Conservation (phyloP, 2,888 invertebrate genomes). For the Tanypteryx hageni region DNA sequence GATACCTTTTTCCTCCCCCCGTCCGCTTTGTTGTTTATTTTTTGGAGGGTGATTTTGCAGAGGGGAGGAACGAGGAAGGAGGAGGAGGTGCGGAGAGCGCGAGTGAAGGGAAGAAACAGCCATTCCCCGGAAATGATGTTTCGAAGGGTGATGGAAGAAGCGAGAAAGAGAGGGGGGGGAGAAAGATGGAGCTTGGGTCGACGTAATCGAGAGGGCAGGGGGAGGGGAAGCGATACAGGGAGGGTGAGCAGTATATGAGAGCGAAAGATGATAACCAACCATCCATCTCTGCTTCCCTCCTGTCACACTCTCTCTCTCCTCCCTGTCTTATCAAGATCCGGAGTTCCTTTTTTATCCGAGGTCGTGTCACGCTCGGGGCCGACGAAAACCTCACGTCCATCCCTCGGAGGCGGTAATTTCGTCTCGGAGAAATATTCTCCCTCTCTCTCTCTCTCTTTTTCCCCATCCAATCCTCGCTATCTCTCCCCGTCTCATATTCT, state of each 20-base stretch:
- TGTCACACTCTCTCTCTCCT: not conserved
- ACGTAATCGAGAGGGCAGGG: not conserved
- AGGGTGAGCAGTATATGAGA: not conserved
- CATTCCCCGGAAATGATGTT: slow-evolving; percentile 48
- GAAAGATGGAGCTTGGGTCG: not conserved
- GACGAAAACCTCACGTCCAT: slow-evolving; percentile 55
- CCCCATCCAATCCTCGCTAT: not conserved
- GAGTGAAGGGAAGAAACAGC: not conserved
- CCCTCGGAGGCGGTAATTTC: slow-evolving; percentile 41
- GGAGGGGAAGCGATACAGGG: not conserved
- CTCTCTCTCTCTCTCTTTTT: not conserved
- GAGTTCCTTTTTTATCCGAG: not conserved
- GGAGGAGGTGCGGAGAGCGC: not conserved
- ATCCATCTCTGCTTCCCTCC: slow-evolving; percentile 18
- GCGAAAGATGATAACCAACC: slow-evolving; percentile 55
- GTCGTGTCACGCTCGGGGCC: slow-evolving; percentile 39
- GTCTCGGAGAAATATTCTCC: slow-evolving; percentile 43
- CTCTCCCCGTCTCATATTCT: not conserved
- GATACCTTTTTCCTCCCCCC: no score
- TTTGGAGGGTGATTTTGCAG: not conserved
- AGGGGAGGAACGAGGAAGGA: not conserved
- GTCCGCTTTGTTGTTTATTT: no score
- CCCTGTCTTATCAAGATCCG: slow-evolving; percentile 39
- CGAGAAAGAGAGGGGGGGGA: not conserved
- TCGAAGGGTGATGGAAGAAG: slow-evolving; percentile 44